phyloP scores from a whole-genome alignment of 2,797 vertebrate species.

The Tamandua tetradactyla region DNA sequence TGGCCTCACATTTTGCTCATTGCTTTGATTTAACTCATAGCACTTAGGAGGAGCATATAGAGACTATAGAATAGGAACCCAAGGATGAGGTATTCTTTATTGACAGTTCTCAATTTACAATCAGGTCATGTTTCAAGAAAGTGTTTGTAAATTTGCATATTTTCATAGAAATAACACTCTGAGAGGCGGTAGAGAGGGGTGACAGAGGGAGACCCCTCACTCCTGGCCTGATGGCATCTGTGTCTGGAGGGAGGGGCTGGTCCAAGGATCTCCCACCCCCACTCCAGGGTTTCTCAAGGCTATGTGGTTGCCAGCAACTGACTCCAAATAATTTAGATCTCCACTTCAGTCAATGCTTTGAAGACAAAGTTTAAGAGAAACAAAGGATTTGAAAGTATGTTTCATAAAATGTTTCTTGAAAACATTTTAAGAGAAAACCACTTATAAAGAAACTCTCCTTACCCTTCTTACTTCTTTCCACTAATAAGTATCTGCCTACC shows the following conservation, averaged over 20 bases:
- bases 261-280: not conserved
- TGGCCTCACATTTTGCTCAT: not conserved
- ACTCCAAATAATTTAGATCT: constrained; percentile 34
- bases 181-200: not conserved
- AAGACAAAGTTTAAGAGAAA: constrained; percentile 54
- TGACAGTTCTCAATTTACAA: not conserved
- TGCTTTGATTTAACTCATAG: not conserved
- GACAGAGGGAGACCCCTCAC: not conserved
- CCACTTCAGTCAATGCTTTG: not conserved
- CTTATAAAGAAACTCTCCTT: constrained; percentile 4
- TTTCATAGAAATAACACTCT: not conserved
- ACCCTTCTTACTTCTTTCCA: not conserved
- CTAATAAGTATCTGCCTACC: not conserved
- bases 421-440: constrained; percentile 43
- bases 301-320: not conserved
- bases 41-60: not conserved
- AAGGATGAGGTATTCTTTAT: not conserved
- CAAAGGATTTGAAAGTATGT: constrained; percentile 4
- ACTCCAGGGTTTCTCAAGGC: not conserved
- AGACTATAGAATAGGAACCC: not conserved
- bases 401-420: constrained; percentile 43
- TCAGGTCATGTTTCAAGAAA: not conserved
- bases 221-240: not conserved
- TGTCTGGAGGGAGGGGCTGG: not conserved
- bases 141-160: not conserved